These are phyloP conservation scores for Conus canariensis DNA, from an alignment of 2,888 invertebrate species.

Conservation along the genomic window DNA sequence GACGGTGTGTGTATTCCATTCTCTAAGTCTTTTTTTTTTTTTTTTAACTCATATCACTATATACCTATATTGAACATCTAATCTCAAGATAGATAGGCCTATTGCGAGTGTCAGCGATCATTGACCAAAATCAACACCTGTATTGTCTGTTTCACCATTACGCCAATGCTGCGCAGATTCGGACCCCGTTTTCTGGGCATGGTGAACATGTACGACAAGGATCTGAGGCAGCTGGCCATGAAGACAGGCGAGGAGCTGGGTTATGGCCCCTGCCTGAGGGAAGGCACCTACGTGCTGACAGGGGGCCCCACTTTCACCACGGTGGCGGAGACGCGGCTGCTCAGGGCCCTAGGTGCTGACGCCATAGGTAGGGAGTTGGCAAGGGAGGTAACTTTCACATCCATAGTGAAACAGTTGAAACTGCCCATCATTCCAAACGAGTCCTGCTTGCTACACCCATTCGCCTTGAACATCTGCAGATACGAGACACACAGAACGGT, in stretches of 20 bases:
- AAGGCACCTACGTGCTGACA: slow-evolving; percentile 94
- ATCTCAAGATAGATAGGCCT: no score
- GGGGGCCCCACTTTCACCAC: slow-evolving; percentile 97
- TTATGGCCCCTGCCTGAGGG: slow-evolving; percentile 85
- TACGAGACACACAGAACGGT: no score
- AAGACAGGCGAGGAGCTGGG: slow-evolving; percentile 87
- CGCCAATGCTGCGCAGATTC: slow-evolving; percentile 82
- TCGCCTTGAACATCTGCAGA: no score
- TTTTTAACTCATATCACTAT: background rate
- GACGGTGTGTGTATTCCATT: no score
- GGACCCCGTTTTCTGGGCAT: slow-evolving; percentile 96
- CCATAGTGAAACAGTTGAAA: no score
- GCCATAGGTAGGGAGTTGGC: slow-evolving; percentile 76
- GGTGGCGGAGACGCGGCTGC: slow-evolving; percentile 92
- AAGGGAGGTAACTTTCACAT: no score
- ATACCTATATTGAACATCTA: no score
- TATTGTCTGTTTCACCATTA: no score
- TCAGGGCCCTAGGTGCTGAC: slow-evolving; percentile 85
- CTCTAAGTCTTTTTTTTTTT: background rate
- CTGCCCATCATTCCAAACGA: no score
- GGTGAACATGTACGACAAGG: slow-evolving; percentile 90
- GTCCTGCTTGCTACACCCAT: no score
- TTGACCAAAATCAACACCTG: background rate
- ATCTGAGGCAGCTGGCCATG: slow-evolving; percentile 86
- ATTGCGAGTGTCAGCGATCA: no score